Base-by-base conservation (phyloP, 2,888 invertebrate genomes). In the Holacanthella duospinosa region DNA sequence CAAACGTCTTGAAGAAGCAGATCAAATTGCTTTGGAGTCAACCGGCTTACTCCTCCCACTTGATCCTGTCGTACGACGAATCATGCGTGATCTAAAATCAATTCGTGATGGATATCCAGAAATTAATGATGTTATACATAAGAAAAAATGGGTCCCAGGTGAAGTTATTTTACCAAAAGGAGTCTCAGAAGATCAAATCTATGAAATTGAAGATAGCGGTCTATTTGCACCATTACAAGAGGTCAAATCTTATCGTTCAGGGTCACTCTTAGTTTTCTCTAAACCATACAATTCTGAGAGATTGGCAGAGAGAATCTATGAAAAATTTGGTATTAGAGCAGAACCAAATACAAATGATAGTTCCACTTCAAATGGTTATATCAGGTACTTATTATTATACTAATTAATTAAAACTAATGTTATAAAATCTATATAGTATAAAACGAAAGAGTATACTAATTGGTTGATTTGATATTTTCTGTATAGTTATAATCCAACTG, bases 131-230 rank as follows among this genome's bases (percentile, higher is more conserved):
- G 28, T 59, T 24, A 26, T 48, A 3, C 25, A 44, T 27, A 43
- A 6, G 21, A 28, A 25, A 26, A 59, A 59, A 48, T 59, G 59
- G 59, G 25, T 59, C 24, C 59, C 59, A 3, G 59, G 59, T 21
- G 59, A 59, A 48, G 29, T 59, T 9, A 6, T 59, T 26, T 9
- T 36, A 9, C 28, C 21, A 21, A 6, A 21, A 6, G 29, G 28
- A n/a, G 26, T 59, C 43, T 29, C 59, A 4, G 44, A 59, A 16
- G 59, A 59, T 9, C 44, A 43, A 19, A 43, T 59, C 43, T 6
- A 29, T 4, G 27, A 25, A 59, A 59, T 59, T 26, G 59, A 59
- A 25, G 19, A 36, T 21, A 43, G 59, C 48, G 4, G 48, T 16
- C 4, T 36, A 25, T 59, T 27, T 59, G 59, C 43, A 19, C 59